Conservation (phyloP, 37 sponge, comb jelly and placozoan species). For the Crambe crambe region DNA sequence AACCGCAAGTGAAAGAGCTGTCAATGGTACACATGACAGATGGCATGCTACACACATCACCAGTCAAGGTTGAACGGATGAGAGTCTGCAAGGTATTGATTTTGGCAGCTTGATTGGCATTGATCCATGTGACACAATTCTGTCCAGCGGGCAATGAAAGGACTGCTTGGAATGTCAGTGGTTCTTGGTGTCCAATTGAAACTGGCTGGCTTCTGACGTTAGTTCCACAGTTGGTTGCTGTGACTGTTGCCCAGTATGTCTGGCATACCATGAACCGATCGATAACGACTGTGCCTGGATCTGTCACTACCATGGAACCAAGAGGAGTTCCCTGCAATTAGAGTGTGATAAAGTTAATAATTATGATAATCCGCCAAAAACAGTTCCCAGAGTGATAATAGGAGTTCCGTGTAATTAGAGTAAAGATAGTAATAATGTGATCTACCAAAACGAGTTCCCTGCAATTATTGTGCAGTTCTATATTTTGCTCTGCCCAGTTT, state of each 20-base stretch:
- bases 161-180: too few species aligned
- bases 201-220: neutral
- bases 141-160: neutral
- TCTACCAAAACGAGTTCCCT: too few species aligned
- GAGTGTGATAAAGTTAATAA: too few species aligned
- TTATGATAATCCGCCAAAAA: too few species aligned
- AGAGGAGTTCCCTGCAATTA: neutral
- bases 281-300: neutral
- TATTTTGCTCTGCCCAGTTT: too few species aligned
- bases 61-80: neutral
- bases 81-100: neutral
- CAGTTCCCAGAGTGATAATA: too few species aligned
- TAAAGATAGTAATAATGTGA: too few species aligned
- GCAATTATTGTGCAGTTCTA: too few species aligned
- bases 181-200: neutral
- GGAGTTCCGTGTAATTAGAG: too few species aligned
- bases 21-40: neutral
- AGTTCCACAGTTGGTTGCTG: slow-evolving; percentile 2
- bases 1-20: neutral
- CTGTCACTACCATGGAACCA: neutral
- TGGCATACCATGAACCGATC: neutral
- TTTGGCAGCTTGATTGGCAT: neutral
- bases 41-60: neutral
- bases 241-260: slow-evolving; percentile 4
- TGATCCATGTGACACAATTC: neutral